A percentile compares a stretch with the other conserved stretches of the same genome.
These are phyloP conservation scores for Mastomys coucha DNA, from an alignment of 2,113 vertebrate genomes.

Conservation along the genomic window DNA sequence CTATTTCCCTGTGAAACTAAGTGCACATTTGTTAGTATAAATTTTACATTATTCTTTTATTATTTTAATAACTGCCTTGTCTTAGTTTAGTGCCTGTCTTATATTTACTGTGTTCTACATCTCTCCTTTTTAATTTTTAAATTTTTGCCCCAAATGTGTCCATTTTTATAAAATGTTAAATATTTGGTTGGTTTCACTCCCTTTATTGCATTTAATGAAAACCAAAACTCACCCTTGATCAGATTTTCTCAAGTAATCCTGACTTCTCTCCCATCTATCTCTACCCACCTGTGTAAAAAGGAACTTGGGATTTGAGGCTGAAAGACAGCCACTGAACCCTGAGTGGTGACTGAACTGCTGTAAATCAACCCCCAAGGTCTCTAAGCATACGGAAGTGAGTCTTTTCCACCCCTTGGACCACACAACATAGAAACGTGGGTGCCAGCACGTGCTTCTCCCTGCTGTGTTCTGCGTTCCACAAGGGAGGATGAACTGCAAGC, in stretches of 20 bases:
- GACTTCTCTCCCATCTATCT: background rate
- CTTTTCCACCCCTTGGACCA: background rate
- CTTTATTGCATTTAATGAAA: background rate
- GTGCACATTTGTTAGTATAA: background rate
- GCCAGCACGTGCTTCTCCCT: background rate
- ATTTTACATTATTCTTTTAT: background rate
- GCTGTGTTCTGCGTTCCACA: background rate
- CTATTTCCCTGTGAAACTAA: constrained; percentile 31
- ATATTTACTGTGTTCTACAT: background rate
- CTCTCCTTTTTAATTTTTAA: constrained; percentile 13
- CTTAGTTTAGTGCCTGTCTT: background rate
- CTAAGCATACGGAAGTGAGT: background rate
- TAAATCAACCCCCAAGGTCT: background rate
- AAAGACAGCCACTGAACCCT: background rate
- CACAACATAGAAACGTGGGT: background rate
- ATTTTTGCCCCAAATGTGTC: background rate
- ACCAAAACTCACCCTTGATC: background rate
- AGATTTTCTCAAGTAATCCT: background rate
- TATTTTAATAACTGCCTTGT: background rate
- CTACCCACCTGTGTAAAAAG: background rate
- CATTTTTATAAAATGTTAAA: constrained; percentile 3
- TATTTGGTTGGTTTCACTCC: background rate
- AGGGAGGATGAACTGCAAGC: background rate
- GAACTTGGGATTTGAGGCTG: background rate
- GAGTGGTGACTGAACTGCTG: background rate